phyloP scores from a whole-genome alignment of 2,113 vertebrate species.

The Arenaria interpres region DNA sequence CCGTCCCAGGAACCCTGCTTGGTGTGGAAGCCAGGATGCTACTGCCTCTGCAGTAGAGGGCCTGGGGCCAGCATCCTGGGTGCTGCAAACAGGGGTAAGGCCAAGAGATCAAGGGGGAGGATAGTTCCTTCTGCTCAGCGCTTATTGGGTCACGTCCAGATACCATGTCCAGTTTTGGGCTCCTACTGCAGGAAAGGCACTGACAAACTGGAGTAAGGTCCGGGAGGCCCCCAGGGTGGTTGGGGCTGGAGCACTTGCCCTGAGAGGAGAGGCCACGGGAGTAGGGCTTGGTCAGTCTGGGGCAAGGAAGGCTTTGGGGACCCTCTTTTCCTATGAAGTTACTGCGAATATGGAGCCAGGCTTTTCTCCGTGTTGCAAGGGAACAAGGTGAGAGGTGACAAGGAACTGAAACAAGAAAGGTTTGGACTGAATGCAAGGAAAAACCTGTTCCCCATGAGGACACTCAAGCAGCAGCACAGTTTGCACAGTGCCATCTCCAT shows the following conservation, averaged over 20 bases:
- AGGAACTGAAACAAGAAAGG: not conserved
- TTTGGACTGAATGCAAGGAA: not conserved
- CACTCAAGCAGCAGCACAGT: not conserved
- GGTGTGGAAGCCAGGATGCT: rapidly evolving
- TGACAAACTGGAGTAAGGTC: not conserved
- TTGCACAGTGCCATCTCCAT: not conserved
- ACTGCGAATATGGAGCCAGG: not conserved
- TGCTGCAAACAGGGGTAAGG: not conserved
- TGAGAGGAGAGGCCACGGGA: not conserved
- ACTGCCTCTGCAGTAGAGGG: not conserved
- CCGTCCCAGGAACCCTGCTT: not conserved
- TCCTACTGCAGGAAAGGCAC: not conserved
- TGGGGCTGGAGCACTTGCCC: not conserved
- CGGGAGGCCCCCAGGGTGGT: not conserved
- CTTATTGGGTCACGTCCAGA: not conserved
- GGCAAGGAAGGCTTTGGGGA: not conserved
- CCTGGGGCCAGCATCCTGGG: not conserved
- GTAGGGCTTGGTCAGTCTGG: not conserved
- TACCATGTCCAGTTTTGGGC: rapidly evolving
- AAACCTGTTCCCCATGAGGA: not conserved
- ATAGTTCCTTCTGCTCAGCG: not conserved
- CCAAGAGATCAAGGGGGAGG: not conserved
- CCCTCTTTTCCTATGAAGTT: not conserved
- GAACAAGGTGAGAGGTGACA: not conserved
- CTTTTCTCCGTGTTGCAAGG: not conserved